Evolutionary conservation across 1,140 invertebrate genomes (phyloP).

Genomic region (Drosophila nigromelanica): DNA sequence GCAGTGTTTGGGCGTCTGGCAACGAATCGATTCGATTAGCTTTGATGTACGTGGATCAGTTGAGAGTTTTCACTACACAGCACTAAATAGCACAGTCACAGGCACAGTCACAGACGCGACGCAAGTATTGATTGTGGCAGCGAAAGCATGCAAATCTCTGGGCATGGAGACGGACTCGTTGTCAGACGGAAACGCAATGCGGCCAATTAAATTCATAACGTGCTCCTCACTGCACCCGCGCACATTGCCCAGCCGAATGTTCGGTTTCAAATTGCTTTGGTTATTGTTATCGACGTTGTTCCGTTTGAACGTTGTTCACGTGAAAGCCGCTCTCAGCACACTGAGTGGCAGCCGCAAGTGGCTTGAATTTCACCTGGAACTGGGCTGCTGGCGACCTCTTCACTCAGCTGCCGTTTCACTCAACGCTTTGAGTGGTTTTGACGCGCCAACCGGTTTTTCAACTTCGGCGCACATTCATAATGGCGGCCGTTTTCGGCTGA

Average conservation of each 20-base stretch:
- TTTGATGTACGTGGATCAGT: conserved; percentile 16
- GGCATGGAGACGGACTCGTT: conserved; percentile 13
- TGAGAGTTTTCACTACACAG: conserved; percentile 19
- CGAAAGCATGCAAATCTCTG: conserved; percentile 6
- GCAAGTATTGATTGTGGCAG: conserved; percentile 13
- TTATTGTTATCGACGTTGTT: conserved; percentile 25
- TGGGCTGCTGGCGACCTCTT: conserved; percentile 32
- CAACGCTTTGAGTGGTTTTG: conserved; percentile 61
- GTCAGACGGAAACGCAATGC: conserved; percentile 51
- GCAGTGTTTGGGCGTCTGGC: conserved; percentile 16
- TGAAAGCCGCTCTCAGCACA: conserved; percentile 80
- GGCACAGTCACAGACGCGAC: background rate
- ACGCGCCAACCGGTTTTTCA: conserved; percentile 70
- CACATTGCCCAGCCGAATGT: conserved; percentile 19
- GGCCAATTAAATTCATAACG: conserved; percentile 70
- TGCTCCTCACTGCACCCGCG: conserved; percentile 37
- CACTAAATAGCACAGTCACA: conserved; percentile 15
- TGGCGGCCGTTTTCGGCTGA: conserved; percentile 64
- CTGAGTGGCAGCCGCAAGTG: conserved; percentile 61
- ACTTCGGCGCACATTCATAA: conserved; percentile 71
- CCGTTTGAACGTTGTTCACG: conserved; percentile 78
- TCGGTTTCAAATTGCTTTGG: conserved; percentile 5
- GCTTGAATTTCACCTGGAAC: conserved; percentile 64
- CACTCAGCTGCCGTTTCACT: conserved; percentile 45
- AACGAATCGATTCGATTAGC: conserved; percentile 43